Percentiles rank a stretch among this genome's conserved stretches.
These are phyloP conservation scores for Macrotis lagotis DNA, from an alignment of 2,113 vertebrate species.

Conservation along the genomic window DNA sequence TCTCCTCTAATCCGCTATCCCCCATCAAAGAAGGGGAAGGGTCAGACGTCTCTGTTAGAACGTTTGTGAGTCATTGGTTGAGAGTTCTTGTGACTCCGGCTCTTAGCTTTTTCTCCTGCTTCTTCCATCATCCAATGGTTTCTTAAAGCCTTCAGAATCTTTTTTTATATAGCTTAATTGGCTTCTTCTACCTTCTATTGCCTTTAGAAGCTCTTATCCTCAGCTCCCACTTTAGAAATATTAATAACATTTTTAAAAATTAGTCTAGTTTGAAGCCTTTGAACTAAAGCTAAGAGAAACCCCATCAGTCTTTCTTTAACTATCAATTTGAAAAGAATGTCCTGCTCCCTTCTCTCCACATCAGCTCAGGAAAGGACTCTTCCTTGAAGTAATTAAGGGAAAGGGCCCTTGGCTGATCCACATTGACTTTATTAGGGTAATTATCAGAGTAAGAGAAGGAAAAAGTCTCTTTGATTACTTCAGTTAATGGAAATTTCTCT, in stretches of 20 bases:
- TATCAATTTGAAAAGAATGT: neutral
- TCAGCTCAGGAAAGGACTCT: neutral
- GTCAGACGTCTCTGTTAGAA: neutral
- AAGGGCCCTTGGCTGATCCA: neutral
- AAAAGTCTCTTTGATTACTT: slow-evolving; percentile 1
- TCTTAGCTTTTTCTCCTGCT: neutral
- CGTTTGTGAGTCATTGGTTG: neutral
- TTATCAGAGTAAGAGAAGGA: neutral
- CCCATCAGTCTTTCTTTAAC: neutral
- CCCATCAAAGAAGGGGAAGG: neutral
- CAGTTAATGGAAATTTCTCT: neutral
- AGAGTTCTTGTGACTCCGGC: neutral
- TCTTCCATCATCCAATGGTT: neutral
- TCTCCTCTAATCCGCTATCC: no score
- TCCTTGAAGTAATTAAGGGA: neutral
- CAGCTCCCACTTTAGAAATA: neutral
- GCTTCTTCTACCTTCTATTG: neutral
- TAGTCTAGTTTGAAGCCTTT: neutral
- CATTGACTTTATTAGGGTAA: neutral
- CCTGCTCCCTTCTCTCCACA: neutral
- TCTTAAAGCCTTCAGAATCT: neutral
- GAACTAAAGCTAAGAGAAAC: neutral
- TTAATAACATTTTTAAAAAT: neutral
- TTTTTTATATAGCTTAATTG: neutral
- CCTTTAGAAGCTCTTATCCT: neutral